Percentiles rank a stretch among this genome's conserved stretches.
Evolutionary conservation across 2,797 vertebrate species (phyloP).

Genomic region (Chelidonichthys spinosus): DNA sequence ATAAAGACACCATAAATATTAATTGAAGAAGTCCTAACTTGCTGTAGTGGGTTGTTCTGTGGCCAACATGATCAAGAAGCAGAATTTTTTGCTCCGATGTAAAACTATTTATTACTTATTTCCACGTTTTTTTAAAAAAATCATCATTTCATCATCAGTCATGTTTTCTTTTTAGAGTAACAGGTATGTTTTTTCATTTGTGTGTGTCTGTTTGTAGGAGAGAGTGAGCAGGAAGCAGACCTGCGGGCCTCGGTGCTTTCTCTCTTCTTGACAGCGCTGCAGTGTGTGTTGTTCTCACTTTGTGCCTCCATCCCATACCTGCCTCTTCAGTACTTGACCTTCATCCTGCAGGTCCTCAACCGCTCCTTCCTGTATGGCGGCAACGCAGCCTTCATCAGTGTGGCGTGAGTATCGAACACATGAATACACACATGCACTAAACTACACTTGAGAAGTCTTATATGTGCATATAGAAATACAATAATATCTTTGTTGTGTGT

Average conservation of each 20-base stretch:
- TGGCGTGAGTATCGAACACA: constrained; percentile 86
- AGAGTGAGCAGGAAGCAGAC: constrained; percentile 80
- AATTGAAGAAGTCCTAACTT: background rate
- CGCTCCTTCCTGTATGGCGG: constrained; percentile 94
- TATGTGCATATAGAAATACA: too few relatives aligned
- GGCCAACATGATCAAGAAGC: too few relatives aligned
- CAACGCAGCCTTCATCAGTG: constrained; percentile 90
- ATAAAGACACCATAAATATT: background rate
- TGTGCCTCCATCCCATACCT: constrained; percentile 85
- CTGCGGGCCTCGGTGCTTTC: constrained; percentile 86
- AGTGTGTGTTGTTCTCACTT: constrained; percentile 89
- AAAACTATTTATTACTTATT: too few relatives aligned
- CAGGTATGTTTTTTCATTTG: background rate
- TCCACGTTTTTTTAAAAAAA: too few relatives aligned
- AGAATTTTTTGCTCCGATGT: too few relatives aligned
- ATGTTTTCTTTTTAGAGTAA: background rate
- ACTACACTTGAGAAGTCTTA: too few relatives aligned
- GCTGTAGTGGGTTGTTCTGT: too few relatives aligned
- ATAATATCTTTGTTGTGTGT: too few relatives aligned
- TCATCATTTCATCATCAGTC: background rate
- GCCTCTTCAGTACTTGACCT: constrained; percentile 89
- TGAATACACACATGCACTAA: too few relatives aligned
- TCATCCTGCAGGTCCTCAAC: constrained; percentile 91
- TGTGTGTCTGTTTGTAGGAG: constrained; percentile 66
- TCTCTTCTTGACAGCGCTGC: constrained; percentile 85